phyloP scores from a whole-genome alignment of 2,113 vertebrate genomes.

The Pollachius pollachius region DNA sequence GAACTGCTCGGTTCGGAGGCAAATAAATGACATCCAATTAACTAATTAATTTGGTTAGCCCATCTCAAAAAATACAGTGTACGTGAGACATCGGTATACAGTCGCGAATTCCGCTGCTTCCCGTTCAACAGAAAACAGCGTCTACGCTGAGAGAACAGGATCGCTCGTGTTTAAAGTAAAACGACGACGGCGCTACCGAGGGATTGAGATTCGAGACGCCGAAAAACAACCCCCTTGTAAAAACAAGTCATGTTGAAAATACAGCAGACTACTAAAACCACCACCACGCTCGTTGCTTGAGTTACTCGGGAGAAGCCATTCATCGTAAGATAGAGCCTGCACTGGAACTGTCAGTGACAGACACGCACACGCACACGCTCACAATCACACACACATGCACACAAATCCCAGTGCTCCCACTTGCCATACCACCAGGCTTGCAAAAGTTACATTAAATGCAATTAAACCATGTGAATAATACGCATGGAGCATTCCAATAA shows the following conservation, averaged over 20 bases:
- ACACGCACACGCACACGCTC: neutral
- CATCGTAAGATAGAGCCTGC: conserved; percentile 35
- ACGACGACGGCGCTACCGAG: no score
- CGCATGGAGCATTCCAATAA: neutral
- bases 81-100: no score
- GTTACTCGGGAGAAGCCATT: conserved; percentile 23
- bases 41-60: no score
- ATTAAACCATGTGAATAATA: neutral
- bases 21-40: no score
- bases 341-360: conserved; percentile 61
- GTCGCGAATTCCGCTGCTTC: no score
- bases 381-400: neutral
- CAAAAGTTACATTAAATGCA: neutral
- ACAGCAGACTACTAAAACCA: neutral
- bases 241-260: neutral
- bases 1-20: no score
- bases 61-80: no score
- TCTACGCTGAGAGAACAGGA: no score
- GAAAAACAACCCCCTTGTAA: no score
- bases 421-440: neutral
- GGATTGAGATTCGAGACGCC: no score
- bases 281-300: conserved; percentile 5
- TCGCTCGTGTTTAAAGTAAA: no score
- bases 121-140: no score
- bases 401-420: neutral